These are phyloP conservation scores for Conchocele bisecta DNA, from an alignment of 2,888 invertebrate species.

Conservation along the genomic window DNA sequence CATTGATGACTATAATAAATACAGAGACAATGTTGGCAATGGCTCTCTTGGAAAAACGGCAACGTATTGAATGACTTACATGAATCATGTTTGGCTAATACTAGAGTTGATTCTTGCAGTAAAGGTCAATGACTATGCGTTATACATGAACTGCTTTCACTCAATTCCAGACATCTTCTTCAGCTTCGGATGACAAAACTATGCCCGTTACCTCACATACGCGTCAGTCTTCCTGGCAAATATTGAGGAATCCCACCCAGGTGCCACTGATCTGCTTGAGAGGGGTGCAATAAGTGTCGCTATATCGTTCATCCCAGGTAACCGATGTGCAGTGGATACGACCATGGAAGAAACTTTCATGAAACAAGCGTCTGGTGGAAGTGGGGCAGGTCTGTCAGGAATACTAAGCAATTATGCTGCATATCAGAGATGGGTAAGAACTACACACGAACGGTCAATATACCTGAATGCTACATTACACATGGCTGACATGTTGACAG, in stretches of 20 bases:
- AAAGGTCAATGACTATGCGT: slow-evolving; percentile 32
- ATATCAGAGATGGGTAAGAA: too few species aligned
- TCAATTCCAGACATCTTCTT: slow-evolving; percentile 52
- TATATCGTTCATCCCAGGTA: slow-evolving; percentile 56
- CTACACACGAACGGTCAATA: too few species aligned
- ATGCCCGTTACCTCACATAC: slow-evolving; percentile 49
- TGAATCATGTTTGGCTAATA: slow-evolving; percentile 49
- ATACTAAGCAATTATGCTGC: too few species aligned
- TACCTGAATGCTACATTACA: too few species aligned
- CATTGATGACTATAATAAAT: too few species aligned
- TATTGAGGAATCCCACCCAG: slow-evolving; percentile 53
- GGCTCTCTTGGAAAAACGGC: slow-evolving; percentile 48
- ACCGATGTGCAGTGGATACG: slow-evolving; percentile 53
- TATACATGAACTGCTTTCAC: slow-evolving; percentile 24
- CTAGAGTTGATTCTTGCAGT: slow-evolving; percentile 39
- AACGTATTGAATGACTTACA: slow-evolving; percentile 45
- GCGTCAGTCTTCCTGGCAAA: slow-evolving; percentile 47
- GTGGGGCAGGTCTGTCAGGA: too few species aligned
- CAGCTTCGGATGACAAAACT: slow-evolving; percentile 57
- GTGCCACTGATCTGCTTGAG: slow-evolving; percentile 32
- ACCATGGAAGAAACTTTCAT: too few species aligned
- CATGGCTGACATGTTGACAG: too few species aligned
- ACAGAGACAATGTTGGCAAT: too few species aligned
- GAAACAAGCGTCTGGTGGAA: too few species aligned
- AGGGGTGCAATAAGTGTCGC: slow-evolving; percentile 56